These are phyloP conservation scores for Grus americana DNA, from an alignment of 2,113 vertebrate genomes.

Conservation along the genomic window DNA sequence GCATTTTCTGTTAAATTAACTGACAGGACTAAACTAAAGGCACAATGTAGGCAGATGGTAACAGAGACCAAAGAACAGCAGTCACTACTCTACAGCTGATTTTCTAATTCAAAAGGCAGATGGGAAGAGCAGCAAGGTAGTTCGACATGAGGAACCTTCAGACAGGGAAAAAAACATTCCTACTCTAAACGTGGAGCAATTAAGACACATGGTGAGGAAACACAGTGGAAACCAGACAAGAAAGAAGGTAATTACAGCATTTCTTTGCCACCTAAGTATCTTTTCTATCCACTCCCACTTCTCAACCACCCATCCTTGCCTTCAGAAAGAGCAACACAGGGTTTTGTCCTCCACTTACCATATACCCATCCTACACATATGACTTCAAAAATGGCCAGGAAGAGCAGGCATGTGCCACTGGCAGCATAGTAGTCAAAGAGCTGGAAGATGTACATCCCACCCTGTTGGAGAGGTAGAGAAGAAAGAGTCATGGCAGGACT, in stretches of 20 bases:
- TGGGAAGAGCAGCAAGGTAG: neutral
- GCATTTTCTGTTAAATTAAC: neutral
- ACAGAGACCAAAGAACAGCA: neutral
- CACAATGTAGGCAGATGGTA: neutral
- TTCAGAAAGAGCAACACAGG: neutral
- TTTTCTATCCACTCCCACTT: neutral
- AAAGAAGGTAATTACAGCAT: neutral
- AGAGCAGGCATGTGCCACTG: constrained; percentile 91
- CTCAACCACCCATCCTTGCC: neutral
- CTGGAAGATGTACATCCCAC: constrained; percentile 95
- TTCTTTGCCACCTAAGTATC: neutral
- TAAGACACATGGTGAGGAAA: neutral
- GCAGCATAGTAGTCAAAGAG: constrained; percentile 94
- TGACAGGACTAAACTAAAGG: neutral
- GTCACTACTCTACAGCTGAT: neutral
- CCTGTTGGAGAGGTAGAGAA: constrained; percentile 70
- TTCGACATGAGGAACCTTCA: neutral
- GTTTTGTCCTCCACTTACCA: constrained; percentile 77
- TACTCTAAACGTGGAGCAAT: neutral
- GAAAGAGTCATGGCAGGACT: neutral
- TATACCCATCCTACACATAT: constrained; percentile 90
- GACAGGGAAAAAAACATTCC: neutral
- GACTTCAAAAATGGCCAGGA: constrained; percentile 87
- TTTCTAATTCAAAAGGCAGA: neutral
- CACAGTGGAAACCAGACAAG: neutral